phyloP scores from a whole-genome alignment of 2,797 vertebrate species.

The Spea hammondii region DNA sequence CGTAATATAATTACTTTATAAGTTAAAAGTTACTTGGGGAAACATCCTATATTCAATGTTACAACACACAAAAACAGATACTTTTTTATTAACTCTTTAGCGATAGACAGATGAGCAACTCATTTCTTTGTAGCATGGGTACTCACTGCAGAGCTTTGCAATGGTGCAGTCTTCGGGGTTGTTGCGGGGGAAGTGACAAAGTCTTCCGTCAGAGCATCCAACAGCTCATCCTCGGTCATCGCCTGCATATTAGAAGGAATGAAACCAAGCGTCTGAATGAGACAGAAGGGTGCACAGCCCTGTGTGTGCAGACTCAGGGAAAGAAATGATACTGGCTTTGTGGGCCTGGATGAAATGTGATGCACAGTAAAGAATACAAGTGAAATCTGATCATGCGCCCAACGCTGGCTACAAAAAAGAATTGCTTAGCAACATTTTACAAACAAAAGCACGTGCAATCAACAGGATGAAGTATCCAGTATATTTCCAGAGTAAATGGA shows the following conservation, averaged over 20 bases:
- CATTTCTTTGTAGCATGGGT: too few species aligned
- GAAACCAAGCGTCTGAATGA: background rate
- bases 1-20: too few species aligned
- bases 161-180: slow-evolving; percentile 38
- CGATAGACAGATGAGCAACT: too few species aligned
- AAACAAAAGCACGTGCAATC: background rate
- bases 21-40: too few species aligned
- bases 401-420: slow-evolving; percentile 25
- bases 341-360: slow-evolving; percentile 23
- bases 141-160: slow-evolving; percentile 33
- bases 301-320: background rate
- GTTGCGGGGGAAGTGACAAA: slow-evolving; percentile 58
- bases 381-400: slow-evolving; percentile 30
- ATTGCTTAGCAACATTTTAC: slow-evolving; percentile 17
- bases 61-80: too few species aligned
- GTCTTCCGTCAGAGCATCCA: slow-evolving; percentile 65
- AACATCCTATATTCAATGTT: background rate
- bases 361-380: slow-evolving; percentile 13
- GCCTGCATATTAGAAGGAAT: slow-evolving; percentile 55
- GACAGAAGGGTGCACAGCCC: background rate
- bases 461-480: too few species aligned
- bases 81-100: too few species aligned
- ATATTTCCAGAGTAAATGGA: too few species aligned
- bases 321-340: slow-evolving; percentile 1
- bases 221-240: slow-evolving; percentile 64